Evolutionary conservation across 1,140 invertebrate species (phyloP), one percentile per base, ranked within the genome.

Genomic region (Hylyphantes graminicola): DNA sequence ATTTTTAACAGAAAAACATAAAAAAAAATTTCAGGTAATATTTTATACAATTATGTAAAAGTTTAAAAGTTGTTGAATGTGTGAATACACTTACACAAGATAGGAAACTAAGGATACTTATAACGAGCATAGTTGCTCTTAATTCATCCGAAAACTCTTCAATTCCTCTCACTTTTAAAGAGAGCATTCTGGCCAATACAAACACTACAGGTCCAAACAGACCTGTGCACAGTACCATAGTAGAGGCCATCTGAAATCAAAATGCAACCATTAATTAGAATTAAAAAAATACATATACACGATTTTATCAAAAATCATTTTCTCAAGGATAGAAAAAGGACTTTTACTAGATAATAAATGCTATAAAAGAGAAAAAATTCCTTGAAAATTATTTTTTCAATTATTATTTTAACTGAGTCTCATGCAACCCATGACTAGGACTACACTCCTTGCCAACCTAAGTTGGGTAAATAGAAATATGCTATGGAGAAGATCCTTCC

Each of bases 191-290:
- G 6, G 97, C 97, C 0, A 97, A 97, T 61, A 98, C 92, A 89
- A 97, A 98, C 94, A 98, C 98, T 59, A 98, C 90, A 0, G 97
- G 97, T 0, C 96, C 97, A 12, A 96, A 97, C 51, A 98, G 90
- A 89, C 98, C 97, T 0, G 97, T 98, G 85, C 96, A 97, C 5
- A 95, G 93, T 5, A 85, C 85, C 85, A 85, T 85, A 8, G 85
- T 85, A 8, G 85, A 75, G 3, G 85, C 77, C 55, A 85, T 68
- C 85, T 85, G 51, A 48, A 70, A 76, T 55, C 4, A 70, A 61
- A 81, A 63, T n/a, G 13, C 13, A 7, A 7, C 17, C 35, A 2
- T 35, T 35, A 35, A 35, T 35, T 35, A 35, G 35, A 35, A 35
- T 35, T 35, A 35, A 35, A 35, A 35, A 35, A 35, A 35, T 35